Conservation (phyloP, 2,797 vertebrate species). For the Sebastes matsubarae region DNA sequence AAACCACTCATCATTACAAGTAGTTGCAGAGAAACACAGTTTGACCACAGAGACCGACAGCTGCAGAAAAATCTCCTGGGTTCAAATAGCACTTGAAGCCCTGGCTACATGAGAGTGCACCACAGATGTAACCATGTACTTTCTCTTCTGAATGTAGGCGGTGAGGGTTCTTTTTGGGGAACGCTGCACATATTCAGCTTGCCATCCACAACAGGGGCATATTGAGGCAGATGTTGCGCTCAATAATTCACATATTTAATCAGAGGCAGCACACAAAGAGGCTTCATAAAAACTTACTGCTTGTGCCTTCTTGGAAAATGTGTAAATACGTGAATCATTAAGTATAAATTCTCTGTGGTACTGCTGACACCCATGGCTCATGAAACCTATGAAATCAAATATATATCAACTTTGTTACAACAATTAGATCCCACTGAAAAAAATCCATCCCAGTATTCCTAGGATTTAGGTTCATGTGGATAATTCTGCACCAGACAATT, state of each 20-base stretch:
- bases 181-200: slow-evolving; percentile 32
- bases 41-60: slow-evolving; percentile 5
- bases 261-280: slow-evolving; percentile 24
- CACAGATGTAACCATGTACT: slow-evolving; percentile 2
- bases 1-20: background rate
- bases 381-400: background rate
- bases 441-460: background rate
- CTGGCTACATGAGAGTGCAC: background rate
- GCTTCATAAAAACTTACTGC: slow-evolving; percentile 31
- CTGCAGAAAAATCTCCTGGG: background rate
- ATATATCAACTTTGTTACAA: background rate
- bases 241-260: slow-evolving; percentile 62
- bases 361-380: background rate
- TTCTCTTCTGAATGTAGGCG: background rate
- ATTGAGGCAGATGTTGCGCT: slow-evolving; percentile 54
- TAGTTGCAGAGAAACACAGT: background rate
- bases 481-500: background rate
- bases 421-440: background rate
- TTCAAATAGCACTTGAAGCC: background rate
- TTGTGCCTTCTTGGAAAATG: slow-evolving; percentile 12
- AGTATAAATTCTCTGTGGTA: slow-evolving; percentile 11
- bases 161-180: slow-evolving; percentile 9
- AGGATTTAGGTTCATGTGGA: background rate
- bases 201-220: slow-evolving; percentile 44
- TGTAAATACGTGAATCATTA: slow-evolving; percentile 37